Conservation (phyloP, 2,797 vertebrate species). For the Neomorphus geoffroyi region DNA sequence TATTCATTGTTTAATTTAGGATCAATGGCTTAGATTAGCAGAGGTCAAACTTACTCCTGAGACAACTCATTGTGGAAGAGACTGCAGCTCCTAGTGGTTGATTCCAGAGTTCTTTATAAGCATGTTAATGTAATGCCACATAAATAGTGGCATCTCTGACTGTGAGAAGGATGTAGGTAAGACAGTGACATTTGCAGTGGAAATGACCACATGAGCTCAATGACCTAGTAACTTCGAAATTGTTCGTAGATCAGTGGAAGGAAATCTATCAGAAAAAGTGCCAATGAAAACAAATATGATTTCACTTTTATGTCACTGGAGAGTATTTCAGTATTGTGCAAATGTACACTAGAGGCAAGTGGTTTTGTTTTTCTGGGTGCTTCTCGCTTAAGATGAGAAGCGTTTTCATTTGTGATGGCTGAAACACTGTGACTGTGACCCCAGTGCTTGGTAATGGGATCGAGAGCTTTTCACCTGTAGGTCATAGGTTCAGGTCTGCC, state of each 20-base stretch:
- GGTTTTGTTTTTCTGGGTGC: background rate
- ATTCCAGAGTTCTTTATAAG: background rate
- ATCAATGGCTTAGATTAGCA: background rate
- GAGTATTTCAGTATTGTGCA: background rate
- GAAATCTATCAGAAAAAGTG: background rate
- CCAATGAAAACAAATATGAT: background rate
- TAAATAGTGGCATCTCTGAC: background rate
- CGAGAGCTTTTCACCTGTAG: slow-evolving; percentile 4
- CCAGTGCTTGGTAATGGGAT: background rate
- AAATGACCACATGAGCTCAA: background rate
- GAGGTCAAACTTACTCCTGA: background rate
- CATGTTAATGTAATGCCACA: background rate
- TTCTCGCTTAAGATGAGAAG: background rate
- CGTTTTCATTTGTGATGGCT: background rate
- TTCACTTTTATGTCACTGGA: background rate
- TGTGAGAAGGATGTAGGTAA: background rate
- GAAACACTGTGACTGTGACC: background rate
- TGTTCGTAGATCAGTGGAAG: background rate
- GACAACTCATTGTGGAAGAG: background rate
- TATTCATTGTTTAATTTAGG: background rate
- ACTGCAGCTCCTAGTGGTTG: background rate
- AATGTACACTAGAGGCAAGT: background rate
- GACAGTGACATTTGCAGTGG: background rate
- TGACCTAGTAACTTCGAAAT: background rate
- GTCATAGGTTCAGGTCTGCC: slow-evolving; percentile 32